These are phyloP conservation scores for Alosa sapidissima DNA, from an alignment of 2,797 vertebrate genomes.

Conservation along the genomic window DNA sequence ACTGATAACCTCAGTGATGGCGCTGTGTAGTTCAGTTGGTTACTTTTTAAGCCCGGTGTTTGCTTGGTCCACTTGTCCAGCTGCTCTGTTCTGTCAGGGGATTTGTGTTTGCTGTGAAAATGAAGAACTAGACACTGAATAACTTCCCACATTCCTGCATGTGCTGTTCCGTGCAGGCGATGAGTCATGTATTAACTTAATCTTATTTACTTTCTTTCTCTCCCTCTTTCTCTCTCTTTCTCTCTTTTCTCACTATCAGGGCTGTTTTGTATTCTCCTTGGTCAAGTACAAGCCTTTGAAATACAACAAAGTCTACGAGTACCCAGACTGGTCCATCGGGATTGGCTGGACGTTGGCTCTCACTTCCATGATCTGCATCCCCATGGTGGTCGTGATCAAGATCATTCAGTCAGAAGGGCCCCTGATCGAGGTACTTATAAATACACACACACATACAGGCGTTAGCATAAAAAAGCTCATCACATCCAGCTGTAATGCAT, in stretches of 20 bases:
- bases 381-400: slow-evolving; percentile 91
- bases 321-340: slow-evolving; percentile 93
- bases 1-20: background rate
- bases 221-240: slow-evolving; percentile 5
- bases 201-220: background rate
- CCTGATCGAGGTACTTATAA: slow-evolving; percentile 84
- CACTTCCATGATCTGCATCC: slow-evolving; percentile 95
- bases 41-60: background rate
- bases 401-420: slow-evolving; percentile 91
- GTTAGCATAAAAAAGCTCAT: background rate
- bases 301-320: slow-evolving; percentile 95
- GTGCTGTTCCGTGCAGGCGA: background rate
- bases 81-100: background rate
- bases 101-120: slow-evolving; percentile 4
- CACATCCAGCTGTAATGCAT: background rate
- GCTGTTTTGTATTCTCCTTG: slow-evolving; percentile 95
- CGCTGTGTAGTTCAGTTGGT: background rate
- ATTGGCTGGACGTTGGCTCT: slow-evolving; percentile 93
- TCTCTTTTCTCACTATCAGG: slow-evolving; percentile 65
- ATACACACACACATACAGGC: background rate
- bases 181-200: background rate
- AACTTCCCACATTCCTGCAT: background rate
- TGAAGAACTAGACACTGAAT: slow-evolving; percentile 5
- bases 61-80: background rate
- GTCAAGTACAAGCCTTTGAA: slow-evolving; percentile 95